Base-by-base conservation (phyloP, 2,888 invertebrate genomes). In the Thereva unica region DNA sequence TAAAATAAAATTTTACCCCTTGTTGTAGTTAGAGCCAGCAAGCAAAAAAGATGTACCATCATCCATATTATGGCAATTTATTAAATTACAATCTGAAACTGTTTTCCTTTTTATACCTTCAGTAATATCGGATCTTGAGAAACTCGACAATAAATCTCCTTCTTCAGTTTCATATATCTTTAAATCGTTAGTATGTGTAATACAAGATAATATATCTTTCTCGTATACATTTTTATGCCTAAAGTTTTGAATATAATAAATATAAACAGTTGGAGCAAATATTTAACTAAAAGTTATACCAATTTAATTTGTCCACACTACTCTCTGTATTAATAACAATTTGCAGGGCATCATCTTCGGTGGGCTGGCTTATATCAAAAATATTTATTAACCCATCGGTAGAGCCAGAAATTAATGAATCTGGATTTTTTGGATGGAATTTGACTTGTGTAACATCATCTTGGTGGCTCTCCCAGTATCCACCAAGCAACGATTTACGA, bases 321-420 rank as follows among this genome's bases (percentile, higher is more conserved):
- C 89, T 89, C 75, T 91, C 90, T 0, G 91, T 87, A 76, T 94
- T 95, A 38, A 93, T 82, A 0, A 91, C 89, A 73, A 86, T 87
- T 9, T 82, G 80, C 2, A 96, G 81, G 0, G 95, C 95, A 73
- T 92, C 90, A 67, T 93, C 92, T 81, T 95, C 95, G 0, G 79
- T 82, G 0, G 82, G 74, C 76, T 93, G 85, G 56, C 85, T 84
- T 34, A 95, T 83, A 78, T 95, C 90, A 79, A 88, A 96, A 3
- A 93, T 76, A 80, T 95, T 95, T 1, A 95, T 85, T 10, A 96
- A 83, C 0, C 95, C 94, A 78, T 96, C 95, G 0, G 87, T 85
- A 1, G 93, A 89, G 0, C 93, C 92, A 0, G 92, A 87, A 9
- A 89, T 86, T 64, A 96, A 75, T 5, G 84, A 78, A 76, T 91